Conservation (phyloP, 2,113 vertebrate species). For the Cepphus grylle region DNA sequence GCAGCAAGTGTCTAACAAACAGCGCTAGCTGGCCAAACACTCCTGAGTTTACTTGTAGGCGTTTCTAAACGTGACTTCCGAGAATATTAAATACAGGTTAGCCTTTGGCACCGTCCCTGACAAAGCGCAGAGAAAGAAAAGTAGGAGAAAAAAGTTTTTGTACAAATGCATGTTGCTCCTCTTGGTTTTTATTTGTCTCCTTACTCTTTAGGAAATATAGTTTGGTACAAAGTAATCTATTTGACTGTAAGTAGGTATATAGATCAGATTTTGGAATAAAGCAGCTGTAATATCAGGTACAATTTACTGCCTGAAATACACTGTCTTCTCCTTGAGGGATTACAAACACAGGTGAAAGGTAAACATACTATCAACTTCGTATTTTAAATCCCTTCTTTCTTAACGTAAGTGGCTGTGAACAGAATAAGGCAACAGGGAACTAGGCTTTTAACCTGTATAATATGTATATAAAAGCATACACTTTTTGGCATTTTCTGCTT, state of each 20-base stretch:
- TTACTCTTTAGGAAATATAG: neutral
- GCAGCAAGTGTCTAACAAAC: neutral
- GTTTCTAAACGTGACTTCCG: neutral
- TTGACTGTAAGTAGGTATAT: neutral
- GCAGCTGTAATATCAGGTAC: neutral
- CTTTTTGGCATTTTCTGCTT: neutral
- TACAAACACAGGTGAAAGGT: neutral
- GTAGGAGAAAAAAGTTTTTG: neutral
- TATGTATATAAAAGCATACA: neutral
- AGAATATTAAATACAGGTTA: neutral
- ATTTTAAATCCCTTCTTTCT: neutral
- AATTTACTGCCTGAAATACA: neutral
- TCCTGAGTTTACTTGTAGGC: neutral
- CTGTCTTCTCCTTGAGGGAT: neutral
- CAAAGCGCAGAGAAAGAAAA: neutral
- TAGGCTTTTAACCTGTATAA: neutral
- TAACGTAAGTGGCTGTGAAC: neutral
- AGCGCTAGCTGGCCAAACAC: neutral
- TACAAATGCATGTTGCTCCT: neutral
- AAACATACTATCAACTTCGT: neutral
- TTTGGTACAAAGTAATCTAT: neutral
- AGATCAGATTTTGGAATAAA: neutral
- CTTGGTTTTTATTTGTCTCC: neutral
- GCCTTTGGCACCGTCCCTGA: neutral
- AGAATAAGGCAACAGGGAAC: neutral